Conservation (phyloP, 2,888 invertebrate species). For the Drosophila dives region DNA sequence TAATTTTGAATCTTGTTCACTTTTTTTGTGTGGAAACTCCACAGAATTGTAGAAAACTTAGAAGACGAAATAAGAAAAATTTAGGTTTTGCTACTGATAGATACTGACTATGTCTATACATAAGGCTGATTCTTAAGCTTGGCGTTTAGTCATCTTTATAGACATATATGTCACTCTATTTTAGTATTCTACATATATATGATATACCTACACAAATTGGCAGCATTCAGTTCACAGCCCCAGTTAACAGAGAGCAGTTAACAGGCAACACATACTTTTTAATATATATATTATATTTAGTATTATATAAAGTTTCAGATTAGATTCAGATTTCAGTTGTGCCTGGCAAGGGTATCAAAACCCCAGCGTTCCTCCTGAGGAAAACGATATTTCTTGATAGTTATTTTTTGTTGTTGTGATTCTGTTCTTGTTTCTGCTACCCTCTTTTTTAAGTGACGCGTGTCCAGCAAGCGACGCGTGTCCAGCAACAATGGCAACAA, state of each 20-base stretch:
- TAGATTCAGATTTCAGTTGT: not conserved
- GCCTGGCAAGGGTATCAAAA: not conserved
- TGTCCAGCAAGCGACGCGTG: constrained; percentile 61
- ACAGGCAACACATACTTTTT: not conserved
- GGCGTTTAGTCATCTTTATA: not conserved
- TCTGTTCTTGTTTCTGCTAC: constrained; percentile 1
- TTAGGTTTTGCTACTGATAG: not conserved
- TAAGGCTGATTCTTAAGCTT: not conserved
- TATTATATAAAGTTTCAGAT: not conserved
- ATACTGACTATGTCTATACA: not conserved
- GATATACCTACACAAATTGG: not conserved
- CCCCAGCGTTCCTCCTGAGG: not conserved
- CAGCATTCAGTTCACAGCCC: not conserved
- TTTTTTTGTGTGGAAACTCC: not conserved
- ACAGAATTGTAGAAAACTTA: not conserved
- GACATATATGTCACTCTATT: not conserved
- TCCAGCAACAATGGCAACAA: constrained; percentile 39
- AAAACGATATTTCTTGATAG: not conserved
- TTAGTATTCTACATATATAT: no score
- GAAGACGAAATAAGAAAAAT: not conserved
- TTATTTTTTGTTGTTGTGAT: not conserved
- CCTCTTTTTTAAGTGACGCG: constrained; percentile 15
- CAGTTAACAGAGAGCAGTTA: not conserved
- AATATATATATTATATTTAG: not conserved
- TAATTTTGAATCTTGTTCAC: not conserved